These are phyloP conservation scores for Athetis lepigone DNA, from an alignment of 2,888 invertebrate species.

Conservation along the genomic window DNA sequence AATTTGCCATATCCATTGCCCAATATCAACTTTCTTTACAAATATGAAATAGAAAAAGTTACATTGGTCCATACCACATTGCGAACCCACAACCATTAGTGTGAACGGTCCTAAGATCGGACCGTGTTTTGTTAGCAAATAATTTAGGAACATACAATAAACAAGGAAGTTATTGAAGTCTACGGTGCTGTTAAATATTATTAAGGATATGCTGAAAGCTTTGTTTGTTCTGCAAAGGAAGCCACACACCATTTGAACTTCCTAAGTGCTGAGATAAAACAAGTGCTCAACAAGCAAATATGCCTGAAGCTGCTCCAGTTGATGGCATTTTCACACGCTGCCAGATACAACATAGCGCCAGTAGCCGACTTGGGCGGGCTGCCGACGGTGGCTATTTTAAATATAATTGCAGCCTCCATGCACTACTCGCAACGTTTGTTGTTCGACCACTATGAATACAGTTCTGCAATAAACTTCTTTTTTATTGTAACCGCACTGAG, in stretches of 20 bases:
- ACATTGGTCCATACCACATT: no score
- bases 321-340: slow-evolving; percentile 54
- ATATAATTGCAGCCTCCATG: slow-evolving; percentile 74
- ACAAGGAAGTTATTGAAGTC: neutral
- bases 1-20: no score
- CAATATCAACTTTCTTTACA: no score
- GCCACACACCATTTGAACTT: slow-evolving; percentile 12
- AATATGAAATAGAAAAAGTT: no score
- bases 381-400: slow-evolving; percentile 71
- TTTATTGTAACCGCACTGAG: slow-evolving; percentile 61
- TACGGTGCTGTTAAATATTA: slow-evolving; percentile 4
- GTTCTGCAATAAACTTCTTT: slow-evolving; percentile 64
- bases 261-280: slow-evolving; percentile 37
- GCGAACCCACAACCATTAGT: no score
- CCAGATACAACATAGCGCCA: slow-evolving; percentile 45
- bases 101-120: no score
- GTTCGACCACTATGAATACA: slow-evolving; percentile 66
- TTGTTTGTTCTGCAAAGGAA: slow-evolving; percentile 16
- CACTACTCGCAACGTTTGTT: slow-evolving; percentile 67
- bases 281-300: slow-evolving; percentile 11
- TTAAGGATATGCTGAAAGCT: slow-evolving; percentile 8
- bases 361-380: slow-evolving; percentile 71
- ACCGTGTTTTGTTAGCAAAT: neutral
- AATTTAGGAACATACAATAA: neutral
- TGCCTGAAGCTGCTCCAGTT: slow-evolving; percentile 20